Base-by-base conservation (phyloP, 2,113 vertebrate genomes). In the Gobius niger region DNA sequence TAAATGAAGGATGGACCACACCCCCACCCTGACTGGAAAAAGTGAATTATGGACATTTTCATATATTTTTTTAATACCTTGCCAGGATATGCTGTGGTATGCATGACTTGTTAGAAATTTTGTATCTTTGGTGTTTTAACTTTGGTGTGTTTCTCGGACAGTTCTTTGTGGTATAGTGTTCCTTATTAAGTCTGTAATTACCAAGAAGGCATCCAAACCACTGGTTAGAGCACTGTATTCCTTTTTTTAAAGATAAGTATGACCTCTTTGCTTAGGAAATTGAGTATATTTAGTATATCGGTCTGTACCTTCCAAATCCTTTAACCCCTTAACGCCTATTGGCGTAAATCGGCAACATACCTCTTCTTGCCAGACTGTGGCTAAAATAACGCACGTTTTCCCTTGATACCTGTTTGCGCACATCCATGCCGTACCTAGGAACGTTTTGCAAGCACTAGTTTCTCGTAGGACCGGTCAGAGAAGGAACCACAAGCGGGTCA, bases 1-100 rank as follows among this genome's bases (percentile, higher is more conserved):
- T 53, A 67, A 81, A 75, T 76, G 46, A 84, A 80, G 77, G 59
- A 76, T 72, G 42, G 10, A 62, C 60, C 9, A 60, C 75, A 63
- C 47, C 73, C 84, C 79, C 77, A 62, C 83, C 78, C 65, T 70
- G 6, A 3, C 24, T 3, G 7, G 24, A 59, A 34, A 59, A n/a
- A 59, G 34, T 11, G 13, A 59, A 41, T 12, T 34, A 41, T 41
- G 24, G 5, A 62, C 0, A 24, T 9, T 47, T 65, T 47, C 4
- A 52, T 7, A 52, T 60, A 5, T 60, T 60, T 60, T 40, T 10
- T 11, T 49, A 11, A 2, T 49, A 54, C 9, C 52, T 54, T 0
- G 13, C 24, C 13, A 41, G 13, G 56, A 14, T 14, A 13, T 41
- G 10, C 40, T 40, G 13, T 40, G 54, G 19, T 57, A 12, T 34